These are phyloP conservation scores for Amblyornis subalaris DNA, from an alignment of 2,113 vertebrate genomes.

Conservation along the genomic window DNA sequence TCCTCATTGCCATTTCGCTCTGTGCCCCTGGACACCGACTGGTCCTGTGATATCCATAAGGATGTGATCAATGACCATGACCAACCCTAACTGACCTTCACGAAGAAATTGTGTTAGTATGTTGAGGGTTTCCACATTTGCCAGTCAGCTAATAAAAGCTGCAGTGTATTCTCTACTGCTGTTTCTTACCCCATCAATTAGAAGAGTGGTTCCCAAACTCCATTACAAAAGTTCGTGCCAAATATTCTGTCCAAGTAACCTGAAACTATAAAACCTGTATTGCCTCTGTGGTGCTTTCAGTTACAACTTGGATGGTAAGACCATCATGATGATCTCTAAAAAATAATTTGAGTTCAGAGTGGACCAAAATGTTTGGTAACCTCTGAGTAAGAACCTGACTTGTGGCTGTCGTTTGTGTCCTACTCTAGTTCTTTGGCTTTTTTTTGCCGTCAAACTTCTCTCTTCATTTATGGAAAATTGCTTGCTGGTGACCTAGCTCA, in stretches of 20 bases:
- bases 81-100: background rate
- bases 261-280: background rate
- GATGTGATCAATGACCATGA: background rate
- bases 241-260: background rate
- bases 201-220: background rate
- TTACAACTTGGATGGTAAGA: background rate
- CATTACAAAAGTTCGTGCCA: background rate
- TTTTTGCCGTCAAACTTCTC: background rate
- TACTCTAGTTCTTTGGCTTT: background rate
- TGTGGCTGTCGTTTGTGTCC: background rate
- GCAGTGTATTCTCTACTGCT: background rate
- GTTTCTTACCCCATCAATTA: background rate
- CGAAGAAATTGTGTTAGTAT: background rate
- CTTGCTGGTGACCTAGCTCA: background rate
- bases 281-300: background rate
- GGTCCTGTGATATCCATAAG: background rate
- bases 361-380: background rate
- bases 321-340: background rate
- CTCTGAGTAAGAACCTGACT: background rate
- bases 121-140: background rate
- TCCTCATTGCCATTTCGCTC: background rate
- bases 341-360: background rate
- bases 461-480: background rate
- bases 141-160: background rate
- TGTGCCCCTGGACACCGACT: fast-evolving